Evolutionary conservation across 2,113 vertebrate genomes (phyloP), one percentile per base, ranked within the genome.

Genomic region (Scomber japonicus): DNA sequence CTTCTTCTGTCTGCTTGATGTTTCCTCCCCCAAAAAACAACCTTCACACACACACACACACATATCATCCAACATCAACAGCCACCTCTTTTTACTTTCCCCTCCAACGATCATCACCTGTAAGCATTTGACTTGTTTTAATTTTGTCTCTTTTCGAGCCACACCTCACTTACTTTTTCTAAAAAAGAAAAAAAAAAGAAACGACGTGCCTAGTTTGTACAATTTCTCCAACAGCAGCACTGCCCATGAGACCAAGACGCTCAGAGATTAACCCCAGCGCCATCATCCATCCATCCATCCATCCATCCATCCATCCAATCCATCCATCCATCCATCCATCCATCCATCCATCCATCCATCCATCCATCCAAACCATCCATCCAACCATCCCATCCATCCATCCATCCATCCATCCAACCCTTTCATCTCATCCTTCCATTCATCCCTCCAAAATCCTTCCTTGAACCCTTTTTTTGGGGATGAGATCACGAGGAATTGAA

Each of bases 131-230:
- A 76, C 49, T 14, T 60, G 65, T 80, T 80, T 80, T 27, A 0
- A 30, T 56, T 80, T 66, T 62, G 50, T 74, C 56, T 81, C 75
- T 40, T 76, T n/a, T 74, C 53, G 45, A 84, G 80, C 24, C 24
- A 35, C 83, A 74, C 63, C 64, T 83, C 51, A 6, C 64, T 57
- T 79, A 27, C 27, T 78, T 81, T 85, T 90, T 91, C 89, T 92
- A 87, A 81, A 85, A 21, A 27, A 27, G 24, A 27, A 27, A 27
- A 27, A 27, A 27, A 27, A 27, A 27, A 27, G 3, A 27, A 87
- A 90, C 74, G 81, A 89, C 55, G 90, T 92, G 91, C 93, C 91
- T 92, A 73, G 82, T 91, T 90, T 93, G 86, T 90, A 86, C 78
- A 81, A 57, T 81, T 80, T 84, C 77, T 88, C 71, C 81, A 78